Conservation (phyloP, 2,113 vertebrate genomes). For the Ammodytes marinus region DNA sequence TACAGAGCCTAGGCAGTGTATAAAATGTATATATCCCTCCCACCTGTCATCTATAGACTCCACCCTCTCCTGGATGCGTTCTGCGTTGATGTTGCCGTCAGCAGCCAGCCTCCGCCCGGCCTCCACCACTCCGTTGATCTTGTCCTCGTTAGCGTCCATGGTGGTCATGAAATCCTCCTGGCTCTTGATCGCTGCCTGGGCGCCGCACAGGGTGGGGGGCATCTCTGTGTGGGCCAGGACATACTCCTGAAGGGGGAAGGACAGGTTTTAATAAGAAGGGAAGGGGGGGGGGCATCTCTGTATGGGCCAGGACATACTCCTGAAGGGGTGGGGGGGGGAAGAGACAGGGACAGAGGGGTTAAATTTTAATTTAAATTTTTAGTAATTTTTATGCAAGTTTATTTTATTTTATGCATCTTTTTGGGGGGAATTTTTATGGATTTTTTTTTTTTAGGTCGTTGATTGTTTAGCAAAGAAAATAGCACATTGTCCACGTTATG, state of each 20-base stretch:
- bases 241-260: slow-evolving; percentile 88
- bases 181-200: slow-evolving; percentile 95
- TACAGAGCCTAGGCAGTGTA: too few relatives aligned
- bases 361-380: too few relatives aligned
- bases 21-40: too few relatives aligned
- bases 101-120: slow-evolving; percentile 92
- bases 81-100: slow-evolving; percentile 93
- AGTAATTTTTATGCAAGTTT: too few relatives aligned
- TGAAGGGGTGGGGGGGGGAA: slow-evolving; percentile 88
- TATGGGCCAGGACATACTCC: slow-evolving; percentile 97
- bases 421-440: too few relatives aligned
- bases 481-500: too few relatives aligned
- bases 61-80: slow-evolving; percentile 95
- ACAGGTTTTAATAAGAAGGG: background rate
- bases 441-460: too few relatives aligned
- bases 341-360: too few relatives aligned
- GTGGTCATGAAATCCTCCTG: slow-evolving; percentile 99
- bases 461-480: too few relatives aligned
- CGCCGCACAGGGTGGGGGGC: slow-evolving; percentile 94
- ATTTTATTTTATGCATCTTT: too few relatives aligned
- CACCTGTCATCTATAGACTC: slow-evolving; percentile 96
- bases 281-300: slow-evolving; percentile 95
- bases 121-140: slow-evolving; percentile 95
- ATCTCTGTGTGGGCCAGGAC: slow-evolving; percentile 96
- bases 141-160: slow-evolving; percentile 98